Conservation (phyloP, 2,797 vertebrate species). For the Sebastiscus albofasciatus region DNA sequence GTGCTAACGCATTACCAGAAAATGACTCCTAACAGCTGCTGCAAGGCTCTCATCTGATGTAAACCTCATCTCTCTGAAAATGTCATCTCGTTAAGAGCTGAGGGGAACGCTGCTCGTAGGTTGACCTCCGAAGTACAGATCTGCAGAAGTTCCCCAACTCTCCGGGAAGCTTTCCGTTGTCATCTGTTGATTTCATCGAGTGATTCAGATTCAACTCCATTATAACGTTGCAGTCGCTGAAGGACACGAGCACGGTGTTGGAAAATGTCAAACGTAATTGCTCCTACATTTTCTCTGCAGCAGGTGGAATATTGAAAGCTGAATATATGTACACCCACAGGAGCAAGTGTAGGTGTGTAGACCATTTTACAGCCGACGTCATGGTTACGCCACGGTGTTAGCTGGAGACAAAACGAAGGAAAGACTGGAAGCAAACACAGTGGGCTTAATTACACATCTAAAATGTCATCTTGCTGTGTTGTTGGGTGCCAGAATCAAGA, state of each 20-base stretch:
- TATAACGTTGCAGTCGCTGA: not conserved
- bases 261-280: conserved; percentile 39
- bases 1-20: conserved; percentile 6
- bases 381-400: too few species aligned
- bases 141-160: not conserved
- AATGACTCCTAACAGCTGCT: not conserved
- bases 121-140: not conserved
- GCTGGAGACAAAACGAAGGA: too few species aligned
- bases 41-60: not conserved
- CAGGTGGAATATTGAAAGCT: conserved; percentile 7
- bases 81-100: not conserved
- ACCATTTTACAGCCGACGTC: too few species aligned
- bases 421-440: too few species aligned
- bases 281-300: conserved; percentile 12
- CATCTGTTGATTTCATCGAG: not conserved
- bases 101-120: too few species aligned
- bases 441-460: too few species aligned
- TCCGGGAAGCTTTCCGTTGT: not conserved
- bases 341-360: not conserved
- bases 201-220: not conserved
- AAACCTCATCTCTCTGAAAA: not conserved
- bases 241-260: not conserved
- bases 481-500: too few species aligned
- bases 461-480: too few species aligned
- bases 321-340: not conserved